Base-by-base conservation (phyloP, 2,113 vertebrate genomes). In the Myotis brandtii region DNA sequence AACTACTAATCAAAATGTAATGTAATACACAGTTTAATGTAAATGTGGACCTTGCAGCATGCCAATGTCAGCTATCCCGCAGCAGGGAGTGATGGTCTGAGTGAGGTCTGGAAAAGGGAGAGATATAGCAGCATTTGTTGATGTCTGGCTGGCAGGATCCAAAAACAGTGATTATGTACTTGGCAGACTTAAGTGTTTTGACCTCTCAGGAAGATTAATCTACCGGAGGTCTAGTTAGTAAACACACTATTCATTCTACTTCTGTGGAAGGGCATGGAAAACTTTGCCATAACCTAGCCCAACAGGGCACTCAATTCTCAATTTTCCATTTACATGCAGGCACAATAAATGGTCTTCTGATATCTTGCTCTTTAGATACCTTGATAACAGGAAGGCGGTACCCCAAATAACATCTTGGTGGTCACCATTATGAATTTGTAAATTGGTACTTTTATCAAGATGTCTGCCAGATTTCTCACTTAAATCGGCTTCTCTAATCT, bases 401-500 rank as follows among this genome's bases (percentile, higher is more conserved):
- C 27, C 43, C n/a, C 77, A 23, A 66, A 93, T 11, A 81, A 32
- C 25, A 64, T 69, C 37, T 91, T 89, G 37, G n/a, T 46, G 43
- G 34, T 62, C 16, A 50, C 7, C 4, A 30, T 8, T 37, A 62
- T 23, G 90, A 92, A 90, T 87, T 76, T 84, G 50, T 75, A 87
- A 92, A 80, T 9, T 91, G 62, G 21, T 3, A 64, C 5, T 64
- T 93, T 79, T 27, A 92, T 48, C 34, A 92, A 85, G 48, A 76
- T 18, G 48, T 56, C 40, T 92, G 77, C 32, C 59, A 81, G 70
- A 92, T 90, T 87, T 88, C 54, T 94, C 25, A 17, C 21, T 30
- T 95, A 92, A 97, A 48, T 92, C 27, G 82, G 32, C 81, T 96
- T 92, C n/a, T 75, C 59, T 75, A 6, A 88, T 95, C 23, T 56